Evolutionary conservation across 2,888 invertebrate species (phyloP).

Genomic region (Ectemnius continuus): DNA sequence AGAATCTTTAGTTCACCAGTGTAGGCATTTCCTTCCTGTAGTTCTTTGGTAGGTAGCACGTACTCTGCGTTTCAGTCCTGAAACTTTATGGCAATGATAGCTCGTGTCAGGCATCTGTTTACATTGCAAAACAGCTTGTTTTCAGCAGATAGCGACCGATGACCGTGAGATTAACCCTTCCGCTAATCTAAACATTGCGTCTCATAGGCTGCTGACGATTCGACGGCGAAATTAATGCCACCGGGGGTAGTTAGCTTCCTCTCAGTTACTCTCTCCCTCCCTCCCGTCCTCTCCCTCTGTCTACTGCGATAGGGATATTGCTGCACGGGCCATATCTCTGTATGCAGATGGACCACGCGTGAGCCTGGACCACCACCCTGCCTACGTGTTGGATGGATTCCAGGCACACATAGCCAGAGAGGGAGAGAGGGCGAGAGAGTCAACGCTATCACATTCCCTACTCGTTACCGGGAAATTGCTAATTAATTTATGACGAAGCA

Average conservation of each 20-base stretch:
- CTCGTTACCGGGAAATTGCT: conserved; percentile 36
- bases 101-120: conserved; percentile 14
- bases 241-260: conserved; percentile 26
- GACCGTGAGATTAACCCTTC: conserved; percentile 42
- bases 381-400: conserved; percentile 36
- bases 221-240: conserved; percentile 48
- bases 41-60: too few relatives aligned
- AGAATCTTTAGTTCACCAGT: too few relatives aligned
- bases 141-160: conserved; percentile 11
- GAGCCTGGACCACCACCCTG: neutral
- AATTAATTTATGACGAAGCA: conserved; percentile 28
- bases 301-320: conserved; percentile 39
- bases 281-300: too few relatives aligned
- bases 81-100: conserved; percentile 17
- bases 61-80: neutral
- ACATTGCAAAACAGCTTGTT: conserved; percentile 13
- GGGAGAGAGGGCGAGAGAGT: neutral
- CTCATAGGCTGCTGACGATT: conserved; percentile 26
- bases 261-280: too few relatives aligned
- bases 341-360: neutral
- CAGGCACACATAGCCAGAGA: conserved; percentile 10
- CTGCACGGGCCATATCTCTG: neutral
- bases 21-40: too few relatives aligned
- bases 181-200: conserved; percentile 42
- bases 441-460: conserved; percentile 23